Evolutionary conservation across 2,888 invertebrate species (phyloP).

Genomic region (Arrhopalites spinosus): DNA sequence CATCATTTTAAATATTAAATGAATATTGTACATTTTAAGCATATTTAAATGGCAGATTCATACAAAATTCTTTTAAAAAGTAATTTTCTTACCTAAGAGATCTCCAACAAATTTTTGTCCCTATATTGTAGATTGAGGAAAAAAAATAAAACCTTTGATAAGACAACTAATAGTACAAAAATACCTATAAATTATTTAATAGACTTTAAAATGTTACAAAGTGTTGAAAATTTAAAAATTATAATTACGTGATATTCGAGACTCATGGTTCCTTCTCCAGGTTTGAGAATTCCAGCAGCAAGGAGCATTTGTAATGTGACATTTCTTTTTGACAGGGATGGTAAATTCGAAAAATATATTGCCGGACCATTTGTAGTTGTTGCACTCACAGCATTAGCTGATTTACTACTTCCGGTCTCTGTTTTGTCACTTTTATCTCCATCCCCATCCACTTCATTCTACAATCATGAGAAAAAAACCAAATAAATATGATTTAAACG

Average conservation of each 20-base stretch:
- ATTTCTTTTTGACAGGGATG: slow-evolving; percentile 62
- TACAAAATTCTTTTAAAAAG: no score
- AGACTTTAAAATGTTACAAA: neutral
- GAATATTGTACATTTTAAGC: no score
- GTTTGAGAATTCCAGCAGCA: slow-evolving; percentile 73
- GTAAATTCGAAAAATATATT: slow-evolving; percentile 61
- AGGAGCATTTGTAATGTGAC: slow-evolving; percentile 86
- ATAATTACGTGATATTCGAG: slow-evolving; percentile 79
- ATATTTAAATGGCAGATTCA: no score
- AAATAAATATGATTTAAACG: no score
- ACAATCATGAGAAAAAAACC: neutral
- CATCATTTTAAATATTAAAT: no score
- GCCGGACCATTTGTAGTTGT: slow-evolving; percentile 32
- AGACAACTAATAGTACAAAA: no score
- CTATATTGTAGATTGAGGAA: slow-evolving; percentile 62
- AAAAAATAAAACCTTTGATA: slow-evolving; percentile 1
- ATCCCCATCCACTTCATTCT: neutral
- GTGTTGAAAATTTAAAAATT: no score
- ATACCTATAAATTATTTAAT: no score
- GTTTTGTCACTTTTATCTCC: slow-evolving; percentile 9
- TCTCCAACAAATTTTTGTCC: slow-evolving; percentile 90
- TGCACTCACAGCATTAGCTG: neutral
- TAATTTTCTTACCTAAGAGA: no score
- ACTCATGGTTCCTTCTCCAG: slow-evolving; percentile 82
- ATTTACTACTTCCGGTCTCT: slow-evolving; percentile 11